Evolutionary conservation across 2,113 vertebrate genomes (phyloP).

Genomic region (Proteles cristata): DNA sequence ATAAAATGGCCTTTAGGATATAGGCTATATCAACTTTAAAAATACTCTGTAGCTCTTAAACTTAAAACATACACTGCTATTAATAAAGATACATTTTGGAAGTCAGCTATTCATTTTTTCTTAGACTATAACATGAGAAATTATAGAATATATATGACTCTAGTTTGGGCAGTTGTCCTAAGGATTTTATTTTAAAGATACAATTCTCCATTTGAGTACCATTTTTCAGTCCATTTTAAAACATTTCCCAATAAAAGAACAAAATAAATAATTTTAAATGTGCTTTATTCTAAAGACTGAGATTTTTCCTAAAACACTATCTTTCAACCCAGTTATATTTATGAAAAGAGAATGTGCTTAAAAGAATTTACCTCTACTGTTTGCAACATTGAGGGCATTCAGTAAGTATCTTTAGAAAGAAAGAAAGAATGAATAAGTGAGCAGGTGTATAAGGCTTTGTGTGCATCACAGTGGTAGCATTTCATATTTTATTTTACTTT

Average conservation of each 20-base stretch:
- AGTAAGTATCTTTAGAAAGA: background rate
- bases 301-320: background rate
- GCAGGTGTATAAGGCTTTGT: background rate
- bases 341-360: background rate
- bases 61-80: background rate
- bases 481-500: background rate
- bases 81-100: constrained; percentile 35
- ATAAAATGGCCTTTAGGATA: constrained; percentile 22
- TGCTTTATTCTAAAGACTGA: background rate
- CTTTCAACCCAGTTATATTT: background rate
- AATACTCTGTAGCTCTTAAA: constrained; percentile 26
- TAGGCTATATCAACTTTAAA: constrained; percentile 35
- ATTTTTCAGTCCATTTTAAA: constrained; percentile 51
- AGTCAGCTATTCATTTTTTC: background rate
- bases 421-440: background rate
- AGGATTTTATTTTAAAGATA: constrained; percentile 60
- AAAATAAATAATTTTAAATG: constrained; percentile 35
- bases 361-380: background rate
- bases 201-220: constrained; percentile 30
- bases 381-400: background rate
- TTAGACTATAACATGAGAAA: constrained; percentile 40
- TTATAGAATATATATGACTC: background rate
- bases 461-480: background rate
- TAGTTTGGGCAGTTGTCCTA: background rate
- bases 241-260: background rate